A percentile compares a stretch with the other conserved stretches of the same genome.
Evolutionary conservation across 2,113 vertebrate species (phyloP).

Genomic region (Alaudala cheleensis): DNA sequence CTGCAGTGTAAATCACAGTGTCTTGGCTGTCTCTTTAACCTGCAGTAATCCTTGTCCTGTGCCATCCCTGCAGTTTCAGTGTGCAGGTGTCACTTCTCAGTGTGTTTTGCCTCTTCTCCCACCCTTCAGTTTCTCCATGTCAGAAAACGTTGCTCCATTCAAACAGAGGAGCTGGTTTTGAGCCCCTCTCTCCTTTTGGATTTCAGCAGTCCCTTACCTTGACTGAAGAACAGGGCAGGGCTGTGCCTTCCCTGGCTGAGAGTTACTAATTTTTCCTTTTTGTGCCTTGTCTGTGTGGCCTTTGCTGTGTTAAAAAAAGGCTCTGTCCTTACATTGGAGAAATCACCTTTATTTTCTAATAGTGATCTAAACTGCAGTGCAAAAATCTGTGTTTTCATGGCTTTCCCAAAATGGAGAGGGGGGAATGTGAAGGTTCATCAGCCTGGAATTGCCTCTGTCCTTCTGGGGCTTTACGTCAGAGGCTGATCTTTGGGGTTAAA

Average conservation of each 20-base stretch:
- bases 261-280: not conserved
- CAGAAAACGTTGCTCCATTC: not conserved
- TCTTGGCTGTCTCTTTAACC: not conserved
- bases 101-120: not conserved
- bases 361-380: not conserved
- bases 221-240: not conserved
- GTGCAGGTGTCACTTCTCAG: rapidly evolving
- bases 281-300: not conserved
- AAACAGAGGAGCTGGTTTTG: not conserved
- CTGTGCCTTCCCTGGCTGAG: not conserved
- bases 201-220: not conserved
- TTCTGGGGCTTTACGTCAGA: not conserved
- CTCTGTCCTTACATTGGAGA: not conserved
- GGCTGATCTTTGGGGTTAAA: constrained; percentile 9
- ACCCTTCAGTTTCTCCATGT: not conserved
- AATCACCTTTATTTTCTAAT: constrained; percentile 2
- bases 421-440: not conserved
- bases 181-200: not conserved
- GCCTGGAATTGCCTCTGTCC: not conserved
- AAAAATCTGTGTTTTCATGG: not conserved
- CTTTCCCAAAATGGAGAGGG: not conserved
- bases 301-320: not conserved
- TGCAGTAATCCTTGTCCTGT: not conserved
- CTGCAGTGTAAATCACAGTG: not conserved
- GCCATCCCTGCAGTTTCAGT: not conserved